Percentiles rank a stretch among this genome's conserved stretches.
Conservation (phyloP, 1,140 invertebrate species). For the Idris sp. region DNA sequence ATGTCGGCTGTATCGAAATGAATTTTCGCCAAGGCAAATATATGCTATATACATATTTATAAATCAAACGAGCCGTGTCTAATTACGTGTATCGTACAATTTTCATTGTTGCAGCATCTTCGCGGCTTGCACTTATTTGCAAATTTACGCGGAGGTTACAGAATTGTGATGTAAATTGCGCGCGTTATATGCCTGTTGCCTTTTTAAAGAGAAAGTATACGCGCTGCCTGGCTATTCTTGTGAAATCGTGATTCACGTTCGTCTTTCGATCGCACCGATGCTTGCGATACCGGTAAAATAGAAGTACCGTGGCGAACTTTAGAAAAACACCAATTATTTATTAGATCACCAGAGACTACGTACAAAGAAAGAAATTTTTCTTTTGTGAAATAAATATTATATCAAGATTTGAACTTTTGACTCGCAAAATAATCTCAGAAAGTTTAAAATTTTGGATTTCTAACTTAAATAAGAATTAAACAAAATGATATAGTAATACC, state of each 20-base stretch:
- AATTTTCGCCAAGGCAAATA: slow-evolving; percentile 32
- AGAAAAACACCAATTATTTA: slow-evolving; percentile 32
- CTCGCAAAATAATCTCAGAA: too few species aligned
- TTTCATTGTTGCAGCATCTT: slow-evolving; percentile 53
- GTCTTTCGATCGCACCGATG: slow-evolving; percentile 37
- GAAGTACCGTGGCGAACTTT: not conserved
- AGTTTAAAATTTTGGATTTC: too few species aligned
- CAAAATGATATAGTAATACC: too few species aligned
- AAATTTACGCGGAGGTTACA: slow-evolving; percentile 43
- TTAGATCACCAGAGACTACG: too few species aligned
- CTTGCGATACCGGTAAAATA: slow-evolving; percentile 9
- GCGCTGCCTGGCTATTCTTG: slow-evolving; percentile 30
- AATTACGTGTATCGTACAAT: slow-evolving; percentile 39
- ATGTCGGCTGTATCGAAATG: slow-evolving; percentile 15
- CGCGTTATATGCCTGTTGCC: slow-evolving; percentile 41
- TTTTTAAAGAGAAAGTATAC: slow-evolving; percentile 52
- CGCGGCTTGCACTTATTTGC: slow-evolving; percentile 31
- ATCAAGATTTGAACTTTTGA: too few species aligned
- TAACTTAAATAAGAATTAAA: too few species aligned
- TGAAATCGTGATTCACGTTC: slow-evolving; percentile 51
- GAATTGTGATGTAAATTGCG: slow-evolving; percentile 54
- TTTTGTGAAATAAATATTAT: too few species aligned
- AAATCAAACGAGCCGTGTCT: slow-evolving; percentile 24
- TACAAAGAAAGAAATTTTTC: too few species aligned
- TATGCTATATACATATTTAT: slow-evolving; percentile 45